A percentile compares a stretch with the other conserved stretches of the same genome.
Conservation (phyloP, 2,888 invertebrate species). For the Anoncus sp. region DNA sequence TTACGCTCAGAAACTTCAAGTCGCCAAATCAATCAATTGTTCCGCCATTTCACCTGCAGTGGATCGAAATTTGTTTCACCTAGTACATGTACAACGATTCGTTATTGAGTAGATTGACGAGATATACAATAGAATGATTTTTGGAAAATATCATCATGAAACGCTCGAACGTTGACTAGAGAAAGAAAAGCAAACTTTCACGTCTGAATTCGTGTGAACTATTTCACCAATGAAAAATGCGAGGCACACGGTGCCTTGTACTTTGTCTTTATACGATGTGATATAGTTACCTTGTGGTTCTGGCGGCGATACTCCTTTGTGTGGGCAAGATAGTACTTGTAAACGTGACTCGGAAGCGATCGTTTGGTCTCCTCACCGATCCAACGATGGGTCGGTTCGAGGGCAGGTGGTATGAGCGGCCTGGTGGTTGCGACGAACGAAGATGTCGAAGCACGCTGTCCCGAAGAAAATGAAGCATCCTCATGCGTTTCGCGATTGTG, state of each 20-base stretch:
- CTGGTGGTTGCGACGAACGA: conserved; percentile 31
- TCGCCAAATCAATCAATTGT: too few species aligned
- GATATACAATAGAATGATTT: too few species aligned
- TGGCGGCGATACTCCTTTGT: conserved; percentile 80
- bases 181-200: too few species aligned
- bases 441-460: conserved; percentile 45
- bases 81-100: too few species aligned
- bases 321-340: conserved; percentile 87
- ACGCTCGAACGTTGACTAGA: too few species aligned
- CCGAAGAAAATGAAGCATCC: conserved; percentile 34
- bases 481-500: conserved; percentile 49
- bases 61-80: too few species aligned
- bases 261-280: not conserved
- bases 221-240: too few species aligned
- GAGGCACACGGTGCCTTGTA: conserved; percentile 42
- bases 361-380: conserved; percentile 88
- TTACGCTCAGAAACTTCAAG: too few species aligned
- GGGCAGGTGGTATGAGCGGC: conserved; percentile 73
- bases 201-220: too few species aligned
- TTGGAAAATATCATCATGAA: too few species aligned
- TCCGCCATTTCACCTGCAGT: too few species aligned
- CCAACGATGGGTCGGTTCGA: conserved; percentile 83
- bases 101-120: too few species aligned
- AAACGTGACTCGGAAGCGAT: conserved; percentile 87
- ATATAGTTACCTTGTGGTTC: conserved; percentile 83